Base-by-base conservation (phyloP, 2,797 vertebrate species). In the Diplodus puntazzo region DNA sequence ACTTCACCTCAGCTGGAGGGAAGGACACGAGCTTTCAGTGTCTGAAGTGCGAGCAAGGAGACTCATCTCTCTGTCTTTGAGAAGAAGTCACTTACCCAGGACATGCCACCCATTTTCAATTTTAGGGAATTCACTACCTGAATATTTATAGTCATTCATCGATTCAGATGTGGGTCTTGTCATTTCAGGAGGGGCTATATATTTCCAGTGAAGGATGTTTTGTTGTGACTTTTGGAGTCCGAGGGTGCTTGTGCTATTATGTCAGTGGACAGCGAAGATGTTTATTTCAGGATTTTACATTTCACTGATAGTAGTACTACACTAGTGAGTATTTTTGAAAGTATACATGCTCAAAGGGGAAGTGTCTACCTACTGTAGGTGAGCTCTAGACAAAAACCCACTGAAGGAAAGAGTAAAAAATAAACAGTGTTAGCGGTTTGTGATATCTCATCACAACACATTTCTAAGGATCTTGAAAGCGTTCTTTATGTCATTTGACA, bases 61-160 rank as follows among this genome's bases (percentile, higher is more conserved):
- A 86, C 82, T 79, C 65, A 69, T 79, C 75, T 70, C 27, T 84
- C 58, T 75, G 78, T 73, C 69, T 80, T 74, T 85, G 65, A 75
- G 82, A 79, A 68, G 65, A 81, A 81, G 74, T 88, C 73, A 89
- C 83, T 91, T 81, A 90, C 77, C 23, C 21, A 75, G 87, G 76
- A 77, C 69, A 71, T 66, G 70, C 86, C 69, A 63, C 61, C 73
- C 63, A 82, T 89, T 90, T 77, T 86, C 86, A 83, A 82, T 87
- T 39, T 90, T 81, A 77, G 79, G 20, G 82, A 86, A 87, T 90
- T 86, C 77, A 78, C 73, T n/a, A 58, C 81, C 81, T 84, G 69
- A 85, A 90, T 91, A 89, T 90, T 90, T 91, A 91, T 83, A 79
- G 74, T 77, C 79, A 54, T 80, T 85, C 72, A 88, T 89, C 79